Evolutionary conservation across 2,797 vertebrate genomes (phyloP).

Genomic region (Eidolon dupreanum): DNA sequence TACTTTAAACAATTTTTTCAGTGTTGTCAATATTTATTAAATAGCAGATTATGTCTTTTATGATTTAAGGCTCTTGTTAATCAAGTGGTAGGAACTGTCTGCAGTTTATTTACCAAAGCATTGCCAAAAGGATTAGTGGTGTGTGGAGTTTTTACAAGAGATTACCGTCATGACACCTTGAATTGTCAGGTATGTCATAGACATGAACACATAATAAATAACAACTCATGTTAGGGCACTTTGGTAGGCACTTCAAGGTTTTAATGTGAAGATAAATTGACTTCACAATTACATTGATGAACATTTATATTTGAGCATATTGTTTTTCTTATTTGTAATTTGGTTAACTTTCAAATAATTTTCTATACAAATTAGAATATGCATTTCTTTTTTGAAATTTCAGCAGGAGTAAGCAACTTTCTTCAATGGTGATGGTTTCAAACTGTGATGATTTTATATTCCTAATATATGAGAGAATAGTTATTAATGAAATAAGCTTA

Average conservation of each 20-base stretch:
- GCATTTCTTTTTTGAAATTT: neutral
- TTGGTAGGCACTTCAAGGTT: neutral
- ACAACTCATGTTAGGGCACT: neutral
- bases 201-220: neutral
- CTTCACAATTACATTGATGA: neutral
- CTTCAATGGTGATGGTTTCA: neutral
- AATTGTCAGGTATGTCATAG: conserved; percentile 79
- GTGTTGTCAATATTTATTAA: neutral
- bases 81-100: conserved; percentile 80
- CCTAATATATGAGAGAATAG: neutral
- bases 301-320: neutral
- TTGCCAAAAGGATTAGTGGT: conserved; percentile 71
- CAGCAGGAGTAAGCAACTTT: neutral
- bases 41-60: conserved; percentile 40
- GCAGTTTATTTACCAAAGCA: conserved; percentile 77
- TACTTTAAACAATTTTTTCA: neutral
- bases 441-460: neutral
- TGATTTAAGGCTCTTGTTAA: conserved; percentile 82
- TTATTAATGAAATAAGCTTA: neutral
- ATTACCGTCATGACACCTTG: conserved; percentile 77
- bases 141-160: conserved; percentile 82
- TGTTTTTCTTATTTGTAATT: neutral
- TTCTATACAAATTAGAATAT: neutral
- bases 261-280: neutral
- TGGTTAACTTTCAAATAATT: neutral